phyloP scores from a whole-genome alignment of 2,888 invertebrate species.

The Nudaria mundana region DNA sequence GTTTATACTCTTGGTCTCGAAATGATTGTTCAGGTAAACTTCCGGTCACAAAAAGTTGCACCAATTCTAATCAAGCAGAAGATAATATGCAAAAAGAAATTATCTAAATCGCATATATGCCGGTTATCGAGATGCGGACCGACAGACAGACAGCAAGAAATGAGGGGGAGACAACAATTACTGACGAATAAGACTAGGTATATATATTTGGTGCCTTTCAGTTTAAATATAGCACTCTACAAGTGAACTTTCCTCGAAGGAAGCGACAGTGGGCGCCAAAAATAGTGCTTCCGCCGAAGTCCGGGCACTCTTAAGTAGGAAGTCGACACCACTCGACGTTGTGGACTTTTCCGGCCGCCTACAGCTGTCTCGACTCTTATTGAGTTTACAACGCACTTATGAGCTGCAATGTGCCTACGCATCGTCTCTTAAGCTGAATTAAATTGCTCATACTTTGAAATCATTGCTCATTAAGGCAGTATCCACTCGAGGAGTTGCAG shows the following conservation, averaged over 20 bases:
- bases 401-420: constrained; percentile 72
- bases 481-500: constrained; percentile 35
- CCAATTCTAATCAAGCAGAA: too few species aligned
- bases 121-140: too few species aligned
- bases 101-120: too few species aligned
- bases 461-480: constrained; percentile 52
- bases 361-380: constrained; percentile 73
- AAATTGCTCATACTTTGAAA: constrained; percentile 71
- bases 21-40: too few species aligned
- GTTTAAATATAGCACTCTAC: constrained; percentile 56
- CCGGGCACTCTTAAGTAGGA: constrained; percentile 73
- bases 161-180: too few species aligned
- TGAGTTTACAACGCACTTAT: constrained; percentile 77
- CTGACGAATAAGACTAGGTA: too few species aligned
- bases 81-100: too few species aligned
- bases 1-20: too few species aligned
- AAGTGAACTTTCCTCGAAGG: constrained; percentile 75
- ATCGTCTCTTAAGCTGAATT: constrained; percentile 70
- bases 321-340: constrained; percentile 67
- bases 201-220: too few species aligned
- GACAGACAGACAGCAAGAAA: too few species aligned
- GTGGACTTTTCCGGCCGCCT: constrained; percentile 76
- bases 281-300: constrained; percentile 76
- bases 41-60: too few species aligned
- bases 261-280: constrained; percentile 77